A percentile compares a stretch with the other conserved stretches of the same genome.
phyloP scores from a whole-genome alignment of 53 echinoderm and acorn worm species.

The Apostichopus leukothele region DNA sequence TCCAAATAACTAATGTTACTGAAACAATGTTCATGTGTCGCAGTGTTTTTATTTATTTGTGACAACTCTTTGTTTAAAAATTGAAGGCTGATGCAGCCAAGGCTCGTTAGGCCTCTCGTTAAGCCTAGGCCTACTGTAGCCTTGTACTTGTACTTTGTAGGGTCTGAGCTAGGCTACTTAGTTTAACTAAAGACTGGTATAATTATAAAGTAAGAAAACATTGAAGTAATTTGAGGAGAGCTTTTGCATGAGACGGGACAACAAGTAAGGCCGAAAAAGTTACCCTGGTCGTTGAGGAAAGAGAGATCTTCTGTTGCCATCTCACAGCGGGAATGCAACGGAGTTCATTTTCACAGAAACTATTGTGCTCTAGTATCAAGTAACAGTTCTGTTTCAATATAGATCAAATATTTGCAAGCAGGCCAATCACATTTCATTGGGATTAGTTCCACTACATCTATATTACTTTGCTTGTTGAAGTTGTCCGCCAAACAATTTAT shows the following conservation, averaged over 20 bases:
- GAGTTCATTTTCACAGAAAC: too few relatives aligned
- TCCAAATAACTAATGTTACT: too few relatives aligned
- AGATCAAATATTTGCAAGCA: too few relatives aligned
- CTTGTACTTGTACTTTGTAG: too few relatives aligned
- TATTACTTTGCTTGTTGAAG: background rate
- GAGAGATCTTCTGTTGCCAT: conserved; percentile 6
- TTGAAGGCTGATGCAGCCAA: too few relatives aligned
- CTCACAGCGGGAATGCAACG: background rate
- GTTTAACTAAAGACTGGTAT: background rate
- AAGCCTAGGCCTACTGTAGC: too few relatives aligned
- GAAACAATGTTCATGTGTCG: too few relatives aligned
- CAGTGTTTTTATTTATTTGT: too few relatives aligned
- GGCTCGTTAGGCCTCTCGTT: too few relatives aligned
- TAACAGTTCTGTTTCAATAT: too few relatives aligned
- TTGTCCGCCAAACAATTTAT: conserved; percentile 9
- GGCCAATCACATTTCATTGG: background rate
- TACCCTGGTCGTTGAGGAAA: background rate
- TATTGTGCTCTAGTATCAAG: too few relatives aligned
- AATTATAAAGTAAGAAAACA: background rate
- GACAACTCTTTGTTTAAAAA: too few relatives aligned
- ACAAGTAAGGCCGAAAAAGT: background rate
- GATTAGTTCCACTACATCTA: background rate
- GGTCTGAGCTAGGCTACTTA: background rate
- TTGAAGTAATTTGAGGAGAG: background rate
- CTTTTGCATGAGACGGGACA: background rate